phyloP scores from a whole-genome alignment of 2,888 invertebrate genomes.

The Scaeva pyrastri region DNA sequence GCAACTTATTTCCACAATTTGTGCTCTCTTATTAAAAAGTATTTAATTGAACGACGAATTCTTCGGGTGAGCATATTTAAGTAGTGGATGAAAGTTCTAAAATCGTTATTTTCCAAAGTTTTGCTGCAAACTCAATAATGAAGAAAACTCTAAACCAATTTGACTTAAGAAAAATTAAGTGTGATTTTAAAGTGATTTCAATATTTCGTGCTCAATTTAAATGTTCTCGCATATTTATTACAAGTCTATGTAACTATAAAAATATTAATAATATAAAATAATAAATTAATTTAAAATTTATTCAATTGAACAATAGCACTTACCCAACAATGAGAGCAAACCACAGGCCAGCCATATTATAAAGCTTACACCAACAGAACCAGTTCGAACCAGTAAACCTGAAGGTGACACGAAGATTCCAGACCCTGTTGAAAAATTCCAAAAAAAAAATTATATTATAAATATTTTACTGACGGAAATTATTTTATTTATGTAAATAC shows the following conservation, averaged over 20 bases:
- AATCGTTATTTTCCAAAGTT: too few relatives aligned
- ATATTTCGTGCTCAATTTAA: not conserved
- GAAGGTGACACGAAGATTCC: conserved; percentile 99
- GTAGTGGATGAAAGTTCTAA: too few relatives aligned
- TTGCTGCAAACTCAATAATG: too few relatives aligned
- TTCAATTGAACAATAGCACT: conserved; percentile 80
- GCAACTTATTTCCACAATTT: too few relatives aligned
- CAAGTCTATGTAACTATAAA: too few relatives aligned
- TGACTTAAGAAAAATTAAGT: too few relatives aligned
- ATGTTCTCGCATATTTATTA: not conserved
- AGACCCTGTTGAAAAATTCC: conserved; percentile 88
- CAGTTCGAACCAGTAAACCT: conserved; percentile 95
- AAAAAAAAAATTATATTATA: conserved; percentile 73
- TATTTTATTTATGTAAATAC: not conserved
- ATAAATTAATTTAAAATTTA: conserved; percentile 27
- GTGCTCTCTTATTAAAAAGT: too few relatives aligned
- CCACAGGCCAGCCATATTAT: conserved; percentile 98
- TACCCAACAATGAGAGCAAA: conserved; percentile 94
- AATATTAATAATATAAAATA: conserved; percentile 25
- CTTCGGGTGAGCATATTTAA: too few relatives aligned
- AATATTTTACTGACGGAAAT: not conserved
- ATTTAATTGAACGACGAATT: too few relatives aligned
- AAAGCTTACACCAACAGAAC: conserved; percentile 97
- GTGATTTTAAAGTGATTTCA: too few relatives aligned
- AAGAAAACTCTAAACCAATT: too few relatives aligned